These are phyloP conservation scores for Phyllopteryx taeniolatus DNA, from an alignment of 2,113 vertebrate genomes.

Conservation along the genomic window DNA sequence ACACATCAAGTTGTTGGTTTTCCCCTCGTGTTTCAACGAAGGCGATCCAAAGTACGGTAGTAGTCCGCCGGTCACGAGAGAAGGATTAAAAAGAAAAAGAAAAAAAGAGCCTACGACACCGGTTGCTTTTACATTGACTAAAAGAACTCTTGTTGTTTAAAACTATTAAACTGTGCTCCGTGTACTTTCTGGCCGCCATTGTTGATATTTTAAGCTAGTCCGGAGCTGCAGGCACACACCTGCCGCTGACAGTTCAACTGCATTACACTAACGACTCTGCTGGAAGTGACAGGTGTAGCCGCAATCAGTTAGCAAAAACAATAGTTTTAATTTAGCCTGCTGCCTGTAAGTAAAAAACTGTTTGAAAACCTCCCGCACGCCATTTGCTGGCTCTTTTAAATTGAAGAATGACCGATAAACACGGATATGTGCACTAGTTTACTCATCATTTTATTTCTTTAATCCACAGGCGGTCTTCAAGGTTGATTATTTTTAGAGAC, in stretches of 20 bases:
- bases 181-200: background rate
- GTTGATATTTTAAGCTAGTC: background rate
- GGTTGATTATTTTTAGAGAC: background rate
- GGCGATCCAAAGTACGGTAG: constrained; percentile 10
- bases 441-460: background rate
- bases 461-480: background rate
- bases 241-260: constrained; percentile 52
- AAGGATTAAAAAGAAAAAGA: constrained; percentile 63
- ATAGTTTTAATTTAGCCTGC: background rate
- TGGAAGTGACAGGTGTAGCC: constrained; percentile 53
- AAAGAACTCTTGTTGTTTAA: background rate
- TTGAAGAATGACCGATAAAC: background rate
- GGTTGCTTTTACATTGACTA: constrained; percentile 28
- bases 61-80: constrained; percentile 52
- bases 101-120: constrained; percentile 27
- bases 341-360: background rate
- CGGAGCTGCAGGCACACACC: constrained; percentile 30
- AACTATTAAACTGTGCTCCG: background rate
- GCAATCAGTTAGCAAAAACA: background rate
- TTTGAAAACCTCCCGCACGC: background rate
- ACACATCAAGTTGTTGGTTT: background rate
- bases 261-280: background rate
- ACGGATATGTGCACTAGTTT: background rate
- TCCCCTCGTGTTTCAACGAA: constrained; percentile 8
- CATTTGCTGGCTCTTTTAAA: background rate